Evolutionary conservation across 2,888 invertebrate species (phyloP).

Genomic region (Apamea epomidion): DNA sequence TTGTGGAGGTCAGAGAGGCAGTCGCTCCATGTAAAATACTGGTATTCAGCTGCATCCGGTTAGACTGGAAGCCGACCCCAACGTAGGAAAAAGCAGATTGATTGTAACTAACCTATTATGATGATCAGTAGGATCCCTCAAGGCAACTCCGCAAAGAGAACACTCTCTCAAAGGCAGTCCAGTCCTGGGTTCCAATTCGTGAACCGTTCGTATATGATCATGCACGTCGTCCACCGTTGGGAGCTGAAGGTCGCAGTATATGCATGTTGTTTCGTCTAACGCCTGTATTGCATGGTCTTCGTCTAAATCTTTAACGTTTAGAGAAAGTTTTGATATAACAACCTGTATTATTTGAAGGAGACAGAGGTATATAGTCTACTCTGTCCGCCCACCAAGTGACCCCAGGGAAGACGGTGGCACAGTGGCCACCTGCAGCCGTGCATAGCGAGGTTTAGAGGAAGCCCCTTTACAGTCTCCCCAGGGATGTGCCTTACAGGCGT

Average conservation of each 20-base stretch:
- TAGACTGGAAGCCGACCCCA: neutral
- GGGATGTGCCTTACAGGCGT: too few species aligned
- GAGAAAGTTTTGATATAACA: neutral
- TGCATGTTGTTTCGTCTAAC: constrained; percentile 80
- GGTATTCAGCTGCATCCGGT: too few species aligned
- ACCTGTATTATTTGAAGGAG: neutral
- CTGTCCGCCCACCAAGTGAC: too few species aligned
- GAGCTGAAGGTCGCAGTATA: constrained; percentile 78
- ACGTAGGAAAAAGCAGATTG: neutral
- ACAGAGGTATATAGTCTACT: too few species aligned
- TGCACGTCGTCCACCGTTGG: constrained; percentile 72
- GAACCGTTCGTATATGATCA: constrained; percentile 76
- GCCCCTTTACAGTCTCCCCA: too few species aligned
- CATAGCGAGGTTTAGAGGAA: too few species aligned
- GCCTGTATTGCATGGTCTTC: constrained; percentile 79
- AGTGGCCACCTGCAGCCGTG: too few species aligned
- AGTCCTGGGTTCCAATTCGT: constrained; percentile 78
- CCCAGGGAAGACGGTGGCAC: too few species aligned
- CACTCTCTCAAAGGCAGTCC: constrained; percentile 77
- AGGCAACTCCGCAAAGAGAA: constrained; percentile 78
- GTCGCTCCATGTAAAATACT: too few species aligned
- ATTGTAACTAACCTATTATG: constrained; percentile 72
- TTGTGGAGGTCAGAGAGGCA: too few species aligned
- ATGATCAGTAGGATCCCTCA: constrained; percentile 78
- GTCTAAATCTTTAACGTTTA: constrained; percentile 68